Evolutionary conservation across 2,888 invertebrate species (phyloP).

Genomic region (Morpho achilles): DNA sequence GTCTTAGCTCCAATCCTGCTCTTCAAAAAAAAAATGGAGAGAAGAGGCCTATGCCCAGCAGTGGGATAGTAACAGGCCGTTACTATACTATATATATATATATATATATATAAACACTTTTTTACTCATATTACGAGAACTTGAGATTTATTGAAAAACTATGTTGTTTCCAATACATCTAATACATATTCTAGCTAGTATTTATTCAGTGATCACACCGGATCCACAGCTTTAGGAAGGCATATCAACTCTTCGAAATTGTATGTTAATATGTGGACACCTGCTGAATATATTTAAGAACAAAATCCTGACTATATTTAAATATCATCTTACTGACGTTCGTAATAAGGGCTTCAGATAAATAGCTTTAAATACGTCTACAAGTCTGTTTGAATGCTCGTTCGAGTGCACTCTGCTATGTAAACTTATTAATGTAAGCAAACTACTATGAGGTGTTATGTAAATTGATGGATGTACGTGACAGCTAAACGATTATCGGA

Average conservation of each 20-base stretch:
- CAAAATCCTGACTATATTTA: background rate
- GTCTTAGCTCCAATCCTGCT: no score
- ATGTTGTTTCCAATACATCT: no score
- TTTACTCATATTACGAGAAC: no score
- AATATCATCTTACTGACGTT: slow-evolving; percentile 1
- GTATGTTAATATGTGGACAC: slow-evolving; percentile 76
- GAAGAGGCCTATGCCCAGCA: no score
- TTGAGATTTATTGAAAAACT: no score
- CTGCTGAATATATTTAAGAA: slow-evolving; percentile 73
- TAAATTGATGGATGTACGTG: slow-evolving; percentile 45
- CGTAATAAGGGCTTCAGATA: slow-evolving; percentile 6
- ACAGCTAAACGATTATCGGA: slow-evolving; percentile 23
- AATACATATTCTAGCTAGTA: no score
- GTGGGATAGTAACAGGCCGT: no score
- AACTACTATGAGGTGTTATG: slow-evolving; percentile 54
- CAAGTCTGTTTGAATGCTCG: slow-evolving; percentile 62
- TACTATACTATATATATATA: no score
- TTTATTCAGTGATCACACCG: slow-evolving; percentile 48
- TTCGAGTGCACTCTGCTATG: slow-evolving; percentile 65
- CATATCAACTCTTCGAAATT: slow-evolving; percentile 65
- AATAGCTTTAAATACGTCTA: slow-evolving; percentile 10
- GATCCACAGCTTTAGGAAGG: slow-evolving; percentile 56
- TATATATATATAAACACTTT: no score
- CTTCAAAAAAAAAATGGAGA: no score
- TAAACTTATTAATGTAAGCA: slow-evolving; percentile 56